phyloP scores from a whole-genome alignment of 2,888 invertebrate species.

The Flexamia atlantica region DNA sequence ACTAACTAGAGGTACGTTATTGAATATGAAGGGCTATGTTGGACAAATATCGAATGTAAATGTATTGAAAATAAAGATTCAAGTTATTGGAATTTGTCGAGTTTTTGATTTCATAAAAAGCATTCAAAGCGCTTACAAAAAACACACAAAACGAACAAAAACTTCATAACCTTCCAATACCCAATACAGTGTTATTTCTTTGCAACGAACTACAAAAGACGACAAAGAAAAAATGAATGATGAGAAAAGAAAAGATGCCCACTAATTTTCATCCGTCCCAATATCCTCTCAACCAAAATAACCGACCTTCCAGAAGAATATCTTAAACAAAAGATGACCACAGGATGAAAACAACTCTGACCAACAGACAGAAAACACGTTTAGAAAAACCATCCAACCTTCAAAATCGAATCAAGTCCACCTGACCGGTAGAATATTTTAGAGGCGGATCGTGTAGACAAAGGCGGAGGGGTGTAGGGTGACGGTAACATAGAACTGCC shows the following conservation, averaged over 20 bases:
- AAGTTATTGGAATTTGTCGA: too few relatives aligned
- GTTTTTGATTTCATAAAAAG: too few relatives aligned
- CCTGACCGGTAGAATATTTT: constrained; percentile 7
- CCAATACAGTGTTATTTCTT: neutral
- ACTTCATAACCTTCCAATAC: neutral
- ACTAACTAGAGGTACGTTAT: too few relatives aligned
- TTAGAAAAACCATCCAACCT: neutral
- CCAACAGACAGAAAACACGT: constrained; percentile 14
- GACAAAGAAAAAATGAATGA: too few relatives aligned
- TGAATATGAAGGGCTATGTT: too few relatives aligned
- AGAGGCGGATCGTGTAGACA: constrained; percentile 17
- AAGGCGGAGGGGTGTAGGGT: neutral
- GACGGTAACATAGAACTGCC: neutral
- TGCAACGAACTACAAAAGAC: neutral
- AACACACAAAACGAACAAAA: neutral
- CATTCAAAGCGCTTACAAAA: too few relatives aligned
- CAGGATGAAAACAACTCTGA: neutral
- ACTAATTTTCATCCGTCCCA: too few relatives aligned
- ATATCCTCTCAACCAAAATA: too few relatives aligned
- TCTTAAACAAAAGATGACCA: neutral
- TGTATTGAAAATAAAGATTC: too few relatives aligned
- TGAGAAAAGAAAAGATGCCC: neutral
- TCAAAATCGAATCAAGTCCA: constrained; percentile 24
- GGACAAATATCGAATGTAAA: too few relatives aligned
- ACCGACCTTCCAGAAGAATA: too few relatives aligned